Conservation (phyloP, 2,113 vertebrate species). For the Hyla sarda region DNA sequence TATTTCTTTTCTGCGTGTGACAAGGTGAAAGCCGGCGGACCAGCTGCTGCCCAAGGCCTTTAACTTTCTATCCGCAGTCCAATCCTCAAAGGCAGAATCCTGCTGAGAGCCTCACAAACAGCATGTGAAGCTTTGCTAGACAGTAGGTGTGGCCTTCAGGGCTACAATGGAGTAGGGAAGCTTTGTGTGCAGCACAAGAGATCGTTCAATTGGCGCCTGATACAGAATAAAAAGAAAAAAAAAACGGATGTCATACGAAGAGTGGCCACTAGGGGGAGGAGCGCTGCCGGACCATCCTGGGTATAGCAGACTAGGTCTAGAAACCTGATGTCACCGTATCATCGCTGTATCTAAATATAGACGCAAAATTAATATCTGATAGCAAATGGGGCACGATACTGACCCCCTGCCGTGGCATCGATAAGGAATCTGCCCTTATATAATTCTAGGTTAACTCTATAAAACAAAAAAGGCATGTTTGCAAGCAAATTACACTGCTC, state of each 20-base stretch:
- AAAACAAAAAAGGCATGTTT: too few species aligned
- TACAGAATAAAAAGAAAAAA: too few species aligned
- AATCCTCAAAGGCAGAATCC: slow-evolving; percentile 54
- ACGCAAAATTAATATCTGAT: not conserved
- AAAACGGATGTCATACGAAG: not conserved
- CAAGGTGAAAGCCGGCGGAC: slow-evolving; percentile 61
- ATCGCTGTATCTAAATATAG: slow-evolving; percentile 29
- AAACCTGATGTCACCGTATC: slow-evolving; percentile 39
- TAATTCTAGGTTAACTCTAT: too few species aligned
- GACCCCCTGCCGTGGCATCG: not conserved
- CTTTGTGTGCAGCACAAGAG: slow-evolving; percentile 35
- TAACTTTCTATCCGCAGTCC: slow-evolving; percentile 60
- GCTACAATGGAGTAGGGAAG: slow-evolving; percentile 23
- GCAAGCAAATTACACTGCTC: too few species aligned
- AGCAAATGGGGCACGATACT: not conserved
- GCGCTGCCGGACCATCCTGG: not conserved
- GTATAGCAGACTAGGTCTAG: not conserved
- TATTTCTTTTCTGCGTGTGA: slow-evolving; percentile 63
- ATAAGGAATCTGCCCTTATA: not conserved
- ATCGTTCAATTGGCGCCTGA: slow-evolving; percentile 34
- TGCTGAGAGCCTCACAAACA: not conserved
- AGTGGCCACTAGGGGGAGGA: slow-evolving; percentile 25
- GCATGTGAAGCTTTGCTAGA: slow-evolving; percentile 38
- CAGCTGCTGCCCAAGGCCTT: slow-evolving; percentile 63
- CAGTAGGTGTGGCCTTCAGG: slow-evolving; percentile 27